These are phyloP conservation scores for Boleophthalmus pectinirostris DNA, from an alignment of 2,113 vertebrate genomes.

Conservation along the genomic window DNA sequence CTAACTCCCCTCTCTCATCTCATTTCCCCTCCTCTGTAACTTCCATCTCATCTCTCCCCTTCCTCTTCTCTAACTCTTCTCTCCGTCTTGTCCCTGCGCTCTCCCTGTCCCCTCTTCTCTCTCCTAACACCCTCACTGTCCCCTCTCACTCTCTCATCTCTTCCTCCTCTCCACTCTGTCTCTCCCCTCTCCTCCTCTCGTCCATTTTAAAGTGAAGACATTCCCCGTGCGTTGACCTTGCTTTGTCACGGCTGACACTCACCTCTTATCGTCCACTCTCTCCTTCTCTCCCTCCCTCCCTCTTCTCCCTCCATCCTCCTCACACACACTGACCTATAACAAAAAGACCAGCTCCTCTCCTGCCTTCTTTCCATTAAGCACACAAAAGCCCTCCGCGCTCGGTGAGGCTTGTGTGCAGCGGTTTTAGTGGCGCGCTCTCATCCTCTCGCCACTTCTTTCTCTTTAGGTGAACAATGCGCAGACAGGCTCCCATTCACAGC, in stretches of 20 bases:
- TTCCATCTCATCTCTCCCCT: too few relatives aligned
- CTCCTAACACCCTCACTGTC: not conserved
- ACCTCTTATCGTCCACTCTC: slow-evolving; percentile 65
- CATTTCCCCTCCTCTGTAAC: too few relatives aligned
- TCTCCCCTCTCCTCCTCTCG: slow-evolving; percentile 36
- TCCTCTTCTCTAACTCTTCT: too few relatives aligned
- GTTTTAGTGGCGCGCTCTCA: slow-evolving; percentile 23
- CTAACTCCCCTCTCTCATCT: too few relatives aligned
- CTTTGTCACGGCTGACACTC: slow-evolving; percentile 71
- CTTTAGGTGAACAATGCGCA: slow-evolving; percentile 67
- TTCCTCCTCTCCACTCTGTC: not conserved
- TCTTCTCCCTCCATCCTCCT: not conserved
- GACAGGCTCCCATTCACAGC: slow-evolving; percentile 47
- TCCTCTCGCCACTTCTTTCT: slow-evolving; percentile 54
- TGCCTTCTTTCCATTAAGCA: slow-evolving; percentile 66
- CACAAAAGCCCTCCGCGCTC: slow-evolving; percentile 56
- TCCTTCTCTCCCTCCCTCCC: slow-evolving; percentile 60
- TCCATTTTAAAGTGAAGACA: slow-evolving; percentile 70
- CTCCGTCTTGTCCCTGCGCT: too few relatives aligned
- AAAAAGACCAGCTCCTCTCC: slow-evolving; percentile 56
- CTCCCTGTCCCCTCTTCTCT: too few relatives aligned
- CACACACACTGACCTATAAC: slow-evolving; percentile 36
- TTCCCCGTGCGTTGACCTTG: slow-evolving; percentile 68
- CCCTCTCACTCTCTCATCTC: not conserved
- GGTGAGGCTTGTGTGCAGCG: slow-evolving; percentile 22